Evolutionary conservation across 2,113 vertebrate species (phyloP), one percentile per base, ranked within the genome.

Genomic region (Mus musculus): DNA sequence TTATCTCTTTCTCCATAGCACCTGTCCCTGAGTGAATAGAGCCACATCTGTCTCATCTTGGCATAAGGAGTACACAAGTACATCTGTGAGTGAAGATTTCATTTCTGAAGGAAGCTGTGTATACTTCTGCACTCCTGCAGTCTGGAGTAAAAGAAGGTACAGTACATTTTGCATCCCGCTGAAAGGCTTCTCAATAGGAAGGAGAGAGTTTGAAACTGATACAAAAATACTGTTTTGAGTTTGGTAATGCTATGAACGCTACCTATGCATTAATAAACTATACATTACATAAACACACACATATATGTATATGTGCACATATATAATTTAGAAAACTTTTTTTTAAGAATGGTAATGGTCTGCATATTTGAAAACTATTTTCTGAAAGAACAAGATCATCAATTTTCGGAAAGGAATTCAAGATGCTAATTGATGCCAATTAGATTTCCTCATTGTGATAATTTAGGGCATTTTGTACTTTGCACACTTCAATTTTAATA

Each of bases 31-130:
- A 98, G 98, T 98, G 98, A 99, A 99, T 98, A 99, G 98, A 99
- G 97, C 97, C 98, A 99, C 99, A 99, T 99, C 99, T 99, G 99
- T 98, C 99, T 99, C 98, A 98, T 99, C 98, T 99, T 99, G 99
- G 99, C 99, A 98, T 98, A 98, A 98, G 98, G 98, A 98, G 98
- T 95, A 98, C 97, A 98, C 97, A 98, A 98, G 98, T 99, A 99
- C 98, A 99, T 99, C 99, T 99, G 99, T 98, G 99, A 98, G 98
- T 98, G 98, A 98, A 98, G 98, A 98, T 98, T 98, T 98, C 98
- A 98, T 98, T 98, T 98, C 98, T 98, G 97, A 99, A 99, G 98
- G 98, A 98, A 98, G 97, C 97, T 97, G 97, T 98, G 97, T 98
- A 98, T 97, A 98, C 98, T 98, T 98, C 98, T 98, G 98, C 98